Evolutionary conservation across 2,888 invertebrate species (phyloP).

Genomic region (Ichneumoninae sp.): DNA sequence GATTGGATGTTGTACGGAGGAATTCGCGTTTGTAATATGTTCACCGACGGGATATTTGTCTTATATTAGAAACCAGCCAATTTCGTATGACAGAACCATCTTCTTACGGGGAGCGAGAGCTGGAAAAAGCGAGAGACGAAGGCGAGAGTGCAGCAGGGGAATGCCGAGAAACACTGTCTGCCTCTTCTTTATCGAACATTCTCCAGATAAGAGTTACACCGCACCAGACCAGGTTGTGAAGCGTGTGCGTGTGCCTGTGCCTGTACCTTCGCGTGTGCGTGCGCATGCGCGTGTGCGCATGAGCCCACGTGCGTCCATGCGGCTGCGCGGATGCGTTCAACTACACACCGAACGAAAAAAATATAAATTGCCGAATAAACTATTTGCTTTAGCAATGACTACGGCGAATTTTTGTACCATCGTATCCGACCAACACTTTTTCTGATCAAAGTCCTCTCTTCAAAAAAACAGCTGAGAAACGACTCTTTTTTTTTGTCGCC

Average conservation of each 20-base stretch:
- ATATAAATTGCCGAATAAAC: not conserved
- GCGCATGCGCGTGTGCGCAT: too few species aligned
- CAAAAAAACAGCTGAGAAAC: not conserved
- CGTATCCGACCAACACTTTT: not conserved
- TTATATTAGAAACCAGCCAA: not conserved
- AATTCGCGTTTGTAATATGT: not conserved
- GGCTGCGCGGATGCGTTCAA: not conserved
- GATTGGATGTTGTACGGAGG: not conserved
- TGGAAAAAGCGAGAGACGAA: not conserved
- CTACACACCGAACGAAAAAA: not conserved
- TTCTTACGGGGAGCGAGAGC: not conserved
- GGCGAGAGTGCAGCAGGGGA: conserved; percentile 55
- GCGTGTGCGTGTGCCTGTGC: not conserved
- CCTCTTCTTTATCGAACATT: conserved; percentile 72
- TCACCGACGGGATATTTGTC: not conserved
- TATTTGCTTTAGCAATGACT: conserved; percentile 2
- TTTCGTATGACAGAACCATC: conserved; percentile 11
- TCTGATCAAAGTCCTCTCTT: not conserved
- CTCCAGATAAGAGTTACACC: conserved; percentile 68
- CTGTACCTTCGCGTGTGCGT: too few species aligned
- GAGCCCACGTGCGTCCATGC: too few species aligned
- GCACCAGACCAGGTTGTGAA: conserved; percentile 6
- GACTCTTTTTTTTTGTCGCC: not conserved
- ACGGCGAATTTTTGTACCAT: not conserved
- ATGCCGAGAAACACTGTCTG: conserved; percentile 69